A percentile compares a stretch with the other conserved stretches of the same genome.
Evolutionary conservation across 2,797 vertebrate genomes (phyloP).

Genomic region (Prionace glauca): DNA sequence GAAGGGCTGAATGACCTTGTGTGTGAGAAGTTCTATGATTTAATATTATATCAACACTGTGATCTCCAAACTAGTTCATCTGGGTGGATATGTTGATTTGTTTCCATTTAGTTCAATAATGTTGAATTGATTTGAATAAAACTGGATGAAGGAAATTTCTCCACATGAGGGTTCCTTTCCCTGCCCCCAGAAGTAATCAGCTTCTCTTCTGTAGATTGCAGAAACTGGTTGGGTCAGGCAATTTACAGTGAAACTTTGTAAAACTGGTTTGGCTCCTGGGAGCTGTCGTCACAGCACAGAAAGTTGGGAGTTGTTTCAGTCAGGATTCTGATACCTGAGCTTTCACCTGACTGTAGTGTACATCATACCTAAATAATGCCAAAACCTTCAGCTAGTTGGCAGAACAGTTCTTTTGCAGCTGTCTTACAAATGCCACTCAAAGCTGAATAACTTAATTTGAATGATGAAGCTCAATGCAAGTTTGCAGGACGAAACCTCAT

Average conservation of each 20-base stretch:
- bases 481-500: neutral
- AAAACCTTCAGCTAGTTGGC: neutral
- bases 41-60: neutral
- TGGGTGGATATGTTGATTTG: neutral
- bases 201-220: neutral
- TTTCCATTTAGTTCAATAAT: neutral
- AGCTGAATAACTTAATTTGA: neutral
- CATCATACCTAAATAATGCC: neutral
- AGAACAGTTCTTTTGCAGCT: neutral
- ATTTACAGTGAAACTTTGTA: neutral
- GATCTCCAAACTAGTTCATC: neutral
- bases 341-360: too few relatives aligned
- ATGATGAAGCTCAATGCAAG: neutral
- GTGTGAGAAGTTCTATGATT: neutral
- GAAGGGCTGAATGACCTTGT: neutral
- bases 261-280: constrained; percentile 12
- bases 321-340: neutral
- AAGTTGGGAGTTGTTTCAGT: neutral
- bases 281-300: neutral
- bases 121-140: neutral
- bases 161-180: neutral
- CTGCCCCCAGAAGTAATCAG: neutral
- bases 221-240: neutral
- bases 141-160: neutral
- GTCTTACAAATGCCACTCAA: neutral